Base-by-base conservation (phyloP, 2,888 invertebrate genomes). In the Ophonus ardosiacus region DNA sequence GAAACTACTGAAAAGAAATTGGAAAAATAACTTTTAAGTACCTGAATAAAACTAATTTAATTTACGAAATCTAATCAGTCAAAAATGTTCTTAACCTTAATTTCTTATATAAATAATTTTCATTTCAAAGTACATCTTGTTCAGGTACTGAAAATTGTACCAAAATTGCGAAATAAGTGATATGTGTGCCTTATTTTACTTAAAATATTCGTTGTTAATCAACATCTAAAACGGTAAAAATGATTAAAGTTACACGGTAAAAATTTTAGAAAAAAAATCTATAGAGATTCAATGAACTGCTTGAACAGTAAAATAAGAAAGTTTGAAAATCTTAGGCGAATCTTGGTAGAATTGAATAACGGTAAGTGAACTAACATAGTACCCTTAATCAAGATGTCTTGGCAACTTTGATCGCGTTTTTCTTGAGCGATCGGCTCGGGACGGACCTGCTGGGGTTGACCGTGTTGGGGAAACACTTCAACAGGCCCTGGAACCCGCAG, bases 381-480 rank as follows among this genome's bases (percentile, higher is more conserved):
- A 83, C 83, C 74, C 15, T 76, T 78, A 84, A 84, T 84, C 84
- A 84, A 65, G 84, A 84, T 65, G 76, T 63, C 63, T 84, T 84
- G 84, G 84, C 84, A 40, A 84, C 74, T 83, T 83, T 83, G 17
- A 59, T 57, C 40, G 84, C 78, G 13, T 31, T 78, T 84, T 61
- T 40, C 56, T 84, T 84, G n/a, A 63, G 24, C n/a, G 71, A 7
- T 18, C 78, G 78, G 38, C 61, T 21, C 7, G 59, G 5, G 7
- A 15, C 51, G 13, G 80, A 7, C 68, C 65, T 85, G n/a, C 43
- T 56, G 21, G 40, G 15, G 40, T 83, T 56, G 17, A 79, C 85
- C 18, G 86, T 87, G 85, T 87, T 87, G 17, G 91, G 91, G 84
- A 91, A 89, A 88, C 90, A 91, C 85, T 91, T 91, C 76, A 91